Base-by-base conservation (phyloP, 2,797 vertebrate species). In the Macropus fuliginosus region DNA sequence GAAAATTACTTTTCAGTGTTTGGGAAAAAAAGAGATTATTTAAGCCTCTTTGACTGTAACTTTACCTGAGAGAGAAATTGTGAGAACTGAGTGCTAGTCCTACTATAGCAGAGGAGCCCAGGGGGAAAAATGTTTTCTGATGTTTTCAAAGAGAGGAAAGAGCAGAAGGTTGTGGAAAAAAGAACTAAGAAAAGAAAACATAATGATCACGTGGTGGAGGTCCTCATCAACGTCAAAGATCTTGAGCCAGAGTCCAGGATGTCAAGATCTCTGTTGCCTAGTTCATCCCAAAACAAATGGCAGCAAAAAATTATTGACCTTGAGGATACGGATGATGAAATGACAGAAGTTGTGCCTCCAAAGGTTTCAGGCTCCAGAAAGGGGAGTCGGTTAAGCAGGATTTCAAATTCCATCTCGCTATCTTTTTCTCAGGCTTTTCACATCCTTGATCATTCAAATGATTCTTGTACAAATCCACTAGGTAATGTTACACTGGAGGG, bases 161-260 rank as follows among this genome's bases (percentile, higher is more conserved):
- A 94, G 91, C 98, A 97, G 8, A 24, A 81, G 59, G 31, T 34
- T 74, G 97, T 56, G 92, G 0, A 55, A 95, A 21, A 92, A 90
- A 13, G 90, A 94, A 52, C 92, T 28, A 46, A 81, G 24, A 55
- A 62, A 96, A 55, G 95, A 98, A 66, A 94, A 94, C 31, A 90
- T 34, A 34, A 31, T 1, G 52, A 90, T 54, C 50, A 90, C 0
- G 52, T 5, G 28, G 50, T 54, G 46, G 50, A 90, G 89, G 14
- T 34, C 54, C 4, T 97, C 31, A 5, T 98, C 46, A 92, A 98
- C 29, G 11, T 97, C 8, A 97, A 98, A 46, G 54, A 90, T 55
- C 57, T 89, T 24, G 91, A 4, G 5, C 31, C 28, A 0, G 16
- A 93, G 0, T 56, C 92, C 3, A 62, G 3, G 21, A 87, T 87